Conservation (phyloP, 2,888 invertebrate genomes). For the Athrips mouffetella region DNA sequence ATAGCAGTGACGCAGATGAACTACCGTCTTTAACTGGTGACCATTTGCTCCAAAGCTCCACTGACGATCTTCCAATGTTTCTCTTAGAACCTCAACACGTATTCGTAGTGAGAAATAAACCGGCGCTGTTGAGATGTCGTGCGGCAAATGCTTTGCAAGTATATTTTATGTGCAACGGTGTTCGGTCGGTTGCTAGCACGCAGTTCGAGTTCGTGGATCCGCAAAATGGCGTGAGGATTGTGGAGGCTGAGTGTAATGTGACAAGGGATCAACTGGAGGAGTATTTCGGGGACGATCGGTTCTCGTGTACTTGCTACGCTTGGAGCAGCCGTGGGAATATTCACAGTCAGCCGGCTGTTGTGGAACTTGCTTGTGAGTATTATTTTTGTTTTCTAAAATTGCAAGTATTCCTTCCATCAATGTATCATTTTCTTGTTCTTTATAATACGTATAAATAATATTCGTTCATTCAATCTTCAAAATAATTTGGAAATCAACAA, state of each 20-base stretch:
- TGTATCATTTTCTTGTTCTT: too few species aligned
- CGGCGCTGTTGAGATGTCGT: constrained; percentile 92
- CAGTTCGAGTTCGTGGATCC: constrained; percentile 93
- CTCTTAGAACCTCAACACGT: constrained; percentile 91
- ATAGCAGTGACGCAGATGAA: constrained; percentile 69
- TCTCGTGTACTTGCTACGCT: constrained; percentile 96
- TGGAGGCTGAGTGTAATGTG: constrained; percentile 92
- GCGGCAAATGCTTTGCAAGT: constrained; percentile 93
- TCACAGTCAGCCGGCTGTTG: constrained; percentile 90
- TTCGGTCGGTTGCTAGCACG: constrained; percentile 81
- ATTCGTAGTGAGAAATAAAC: constrained; percentile 94
- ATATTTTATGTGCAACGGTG: constrained; percentile 94
- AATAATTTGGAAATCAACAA: too few species aligned
- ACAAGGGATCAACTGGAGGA: constrained; percentile 95
- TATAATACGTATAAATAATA: too few species aligned
- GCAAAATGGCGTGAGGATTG: constrained; percentile 90
- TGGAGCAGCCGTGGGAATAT: constrained; percentile 93
- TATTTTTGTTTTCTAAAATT: constrained; percentile 12
- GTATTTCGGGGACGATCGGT: constrained; percentile 92
- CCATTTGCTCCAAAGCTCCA: constrained; percentile 73
- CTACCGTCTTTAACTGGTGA: constrained; percentile 68
- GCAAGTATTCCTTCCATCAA: too few species aligned
- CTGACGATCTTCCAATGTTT: constrained; percentile 89
- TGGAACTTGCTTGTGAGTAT: constrained; percentile 97
- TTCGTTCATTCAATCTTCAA: too few species aligned